phyloP scores from a whole-genome alignment of 2,797 vertebrate species.

The Dermochelys coriacea region DNA sequence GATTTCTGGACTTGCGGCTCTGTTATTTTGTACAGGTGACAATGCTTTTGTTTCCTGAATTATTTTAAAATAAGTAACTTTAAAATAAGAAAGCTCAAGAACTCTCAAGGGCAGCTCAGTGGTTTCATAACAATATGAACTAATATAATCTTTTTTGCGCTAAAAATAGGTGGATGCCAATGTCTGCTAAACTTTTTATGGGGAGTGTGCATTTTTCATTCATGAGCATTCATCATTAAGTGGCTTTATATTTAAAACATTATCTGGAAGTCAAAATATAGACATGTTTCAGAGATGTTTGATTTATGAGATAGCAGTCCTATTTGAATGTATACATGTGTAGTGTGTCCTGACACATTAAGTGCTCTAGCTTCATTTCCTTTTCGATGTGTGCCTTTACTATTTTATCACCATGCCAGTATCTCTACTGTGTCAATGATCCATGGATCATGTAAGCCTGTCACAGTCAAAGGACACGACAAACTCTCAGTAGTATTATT shows the following conservation, averaged over 20 bases:
- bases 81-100: background rate
- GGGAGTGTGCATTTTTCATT: slow-evolving; percentile 69
- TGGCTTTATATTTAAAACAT: slow-evolving; percentile 71
- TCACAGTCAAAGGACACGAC: slow-evolving; percentile 25
- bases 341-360: slow-evolving; percentile 60
- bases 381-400: slow-evolving; percentile 39
- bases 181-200: slow-evolving; percentile 61
- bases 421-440: background rate
- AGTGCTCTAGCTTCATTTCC: slow-evolving; percentile 56
- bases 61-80: slow-evolving; percentile 36
- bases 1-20: slow-evolving; percentile 1
- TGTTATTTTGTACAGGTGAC: background rate
- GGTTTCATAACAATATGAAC: slow-evolving; percentile 56
- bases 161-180: slow-evolving; percentile 52
- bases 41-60: background rate
- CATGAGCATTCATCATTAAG: slow-evolving; percentile 71
- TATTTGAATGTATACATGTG: slow-evolving; percentile 55
- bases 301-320: slow-evolving; percentile 55
- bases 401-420: slow-evolving; percentile 1
- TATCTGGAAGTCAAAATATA: slow-evolving; percentile 53
- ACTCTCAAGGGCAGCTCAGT: slow-evolving; percentile 55
- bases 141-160: slow-evolving; percentile 11
- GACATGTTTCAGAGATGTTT: slow-evolving; percentile 42
- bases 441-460: background rate
- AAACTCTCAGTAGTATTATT: slow-evolving; percentile 26